Base-by-base conservation (phyloP, 2,797 vertebrate genomes). In the Apogon hyalosoma region DNA sequence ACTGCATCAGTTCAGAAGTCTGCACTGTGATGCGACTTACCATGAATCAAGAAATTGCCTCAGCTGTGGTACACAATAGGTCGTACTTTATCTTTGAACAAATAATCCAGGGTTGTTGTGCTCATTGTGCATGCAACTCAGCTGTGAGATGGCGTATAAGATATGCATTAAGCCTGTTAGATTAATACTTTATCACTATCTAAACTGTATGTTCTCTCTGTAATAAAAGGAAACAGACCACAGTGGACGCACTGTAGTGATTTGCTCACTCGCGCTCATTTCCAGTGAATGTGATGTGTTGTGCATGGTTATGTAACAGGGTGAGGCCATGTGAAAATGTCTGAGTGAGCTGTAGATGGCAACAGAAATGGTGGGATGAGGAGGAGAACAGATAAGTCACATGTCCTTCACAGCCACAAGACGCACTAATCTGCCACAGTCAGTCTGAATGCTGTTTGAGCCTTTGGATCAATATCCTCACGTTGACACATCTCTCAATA, bases 251-350 rank as follows among this genome's bases (percentile, higher is more conserved):
- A 54, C 9, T 40, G 7, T 18, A 53, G 54, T 19, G 45, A 65
- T 79, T 50, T 60, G 13, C 18, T 36, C 39, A 24, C 63, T 66
- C 7, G 1, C n/a, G 1, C 43, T 65, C 28, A 55, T 60, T 40
- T 82, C 43, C 55, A 18, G 36, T 69, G 45, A 80, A 80, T 75
- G 56, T 53, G 43, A 73, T 36, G 60, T 73, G 13, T 24, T 49
- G 57, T 43, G 42, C 15, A 11, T 21, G 45, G 60, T 90, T 92
- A 87, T 64, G 45, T 87, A 92, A 90, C 21, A 41, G 73, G 67
- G 70, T 73, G 82, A 80, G 75, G 75, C 48, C n/a, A 48, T 42
- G 46, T 72, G 70, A 81, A 77, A 63, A 59, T 40, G 63, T 57
- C 50, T 41, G 56, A 68, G 47, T 50, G 63, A 75, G 48, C 53